These are phyloP conservation scores for Neostethus bicornis DNA, from an alignment of 2,797 vertebrate species.

Conservation along the genomic window DNA sequence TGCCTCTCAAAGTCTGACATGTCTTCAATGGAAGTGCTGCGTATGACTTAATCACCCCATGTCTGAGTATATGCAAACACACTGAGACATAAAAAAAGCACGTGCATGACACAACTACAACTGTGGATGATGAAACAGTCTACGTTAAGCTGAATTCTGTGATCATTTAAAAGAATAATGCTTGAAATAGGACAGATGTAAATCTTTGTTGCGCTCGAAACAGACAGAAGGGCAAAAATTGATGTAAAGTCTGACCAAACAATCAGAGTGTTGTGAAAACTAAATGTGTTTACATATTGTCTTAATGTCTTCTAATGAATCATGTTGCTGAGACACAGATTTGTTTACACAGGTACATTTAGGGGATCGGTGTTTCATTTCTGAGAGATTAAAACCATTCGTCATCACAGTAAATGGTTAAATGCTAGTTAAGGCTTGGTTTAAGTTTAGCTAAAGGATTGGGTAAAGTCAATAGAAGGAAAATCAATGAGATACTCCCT, in stretches of 20 bases:
- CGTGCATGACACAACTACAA: no score
- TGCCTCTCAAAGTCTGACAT: not conserved
- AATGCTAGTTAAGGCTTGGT: slow-evolving; percentile 10
- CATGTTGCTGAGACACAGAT: slow-evolving; percentile 4
- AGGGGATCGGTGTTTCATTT: not conserved
- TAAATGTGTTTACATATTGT: not conserved
- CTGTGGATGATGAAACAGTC: not conserved
- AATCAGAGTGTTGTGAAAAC: not conserved
- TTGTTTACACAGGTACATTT: not conserved
- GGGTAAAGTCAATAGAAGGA: slow-evolving; percentile 5
- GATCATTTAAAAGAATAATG: no score
- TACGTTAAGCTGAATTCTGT: not conserved
- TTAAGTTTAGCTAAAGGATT: slow-evolving; percentile 6
- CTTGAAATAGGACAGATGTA: not conserved
- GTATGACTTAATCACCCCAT: no score
- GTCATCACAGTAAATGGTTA: not conserved
- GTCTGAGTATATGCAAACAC: no score
- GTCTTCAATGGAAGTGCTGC: not conserved
- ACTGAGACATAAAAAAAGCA: no score
- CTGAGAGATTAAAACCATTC: not conserved
- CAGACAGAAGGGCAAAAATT: not conserved
- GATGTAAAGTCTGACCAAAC: not conserved
- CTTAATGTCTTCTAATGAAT: not conserved
- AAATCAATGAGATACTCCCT: slow-evolving; percentile 1
- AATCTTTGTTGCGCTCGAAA: not conserved